Evolutionary conservation across 2,113 vertebrate genomes (phyloP), one percentile per base, ranked within the genome.

Genomic region (Nansenia antarctica): DNA sequence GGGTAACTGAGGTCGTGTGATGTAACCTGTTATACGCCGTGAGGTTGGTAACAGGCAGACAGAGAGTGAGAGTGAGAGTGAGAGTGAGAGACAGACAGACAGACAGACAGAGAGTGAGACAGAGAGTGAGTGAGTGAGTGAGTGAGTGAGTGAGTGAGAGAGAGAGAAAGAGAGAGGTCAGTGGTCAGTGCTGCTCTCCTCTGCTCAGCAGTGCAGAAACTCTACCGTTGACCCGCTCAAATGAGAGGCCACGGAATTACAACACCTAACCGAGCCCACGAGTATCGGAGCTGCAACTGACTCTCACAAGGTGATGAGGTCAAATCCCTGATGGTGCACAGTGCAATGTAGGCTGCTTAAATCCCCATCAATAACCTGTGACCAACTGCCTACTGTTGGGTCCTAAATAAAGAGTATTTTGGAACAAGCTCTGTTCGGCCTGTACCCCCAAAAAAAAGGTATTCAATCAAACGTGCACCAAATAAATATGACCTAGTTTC

Each of bases 401-500:
- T 49, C 45, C 18, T 49, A 49, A 9, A 22, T 3, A 49, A n/a
- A 7, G 6, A 49, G n/a, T 20, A 67, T 60, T 34, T 20, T 2
- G 18, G 6, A 31, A 31, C 15, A 18, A 34, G 45, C 47, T 66
- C 27, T 34, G 47, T 11, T 0, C 24, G 45, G 27, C 45, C 69
- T 53, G 15, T 5, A 47, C 5, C 9, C 32, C 9, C 32, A 42
- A 2, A 47, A 63, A 59, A 62, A 53, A 59, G 72, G 67, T 42
- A 37, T 66, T 71, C 49, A 74, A 70, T 78, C 62, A 66, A 55
- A 80, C 62, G 66, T 39, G n/a, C 70, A 58, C 63, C 54, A 2
- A 24, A 84, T 80, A 73, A 52, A 79, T 79, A 54, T 53, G 78
- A 82, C 84, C 78, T 74, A 71, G 65, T 82, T 86, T 72, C 67